These are phyloP conservation scores for Hypolimnas misippus DNA, from an alignment of 2,888 invertebrate genomes.

Conservation along the genomic window DNA sequence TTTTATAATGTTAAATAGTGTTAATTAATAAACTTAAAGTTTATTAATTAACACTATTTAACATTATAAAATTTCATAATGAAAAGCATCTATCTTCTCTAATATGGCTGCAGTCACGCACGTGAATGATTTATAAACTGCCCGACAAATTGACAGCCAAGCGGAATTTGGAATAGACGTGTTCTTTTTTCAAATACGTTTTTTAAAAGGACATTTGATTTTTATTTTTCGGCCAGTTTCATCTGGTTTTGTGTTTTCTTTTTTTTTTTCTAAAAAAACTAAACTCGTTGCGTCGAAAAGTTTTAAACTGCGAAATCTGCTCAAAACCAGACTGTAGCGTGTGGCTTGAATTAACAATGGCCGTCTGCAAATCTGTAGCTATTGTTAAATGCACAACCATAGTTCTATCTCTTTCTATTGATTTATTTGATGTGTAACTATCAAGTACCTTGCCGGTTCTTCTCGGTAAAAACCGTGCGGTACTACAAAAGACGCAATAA, in stretches of 20 bases:
- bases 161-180: slow-evolving; percentile 32
- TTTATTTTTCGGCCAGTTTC: slow-evolving; percentile 34
- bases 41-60: too few species aligned
- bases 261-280: slow-evolving; percentile 26
- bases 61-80: too few species aligned
- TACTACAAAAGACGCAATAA: too few species aligned
- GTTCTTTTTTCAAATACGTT: slow-evolving; percentile 26
- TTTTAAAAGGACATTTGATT: slow-evolving; percentile 35
- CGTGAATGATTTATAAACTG: slow-evolving; percentile 44
- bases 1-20: too few species aligned
- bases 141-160: slow-evolving; percentile 37
- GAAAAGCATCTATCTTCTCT: too few species aligned
- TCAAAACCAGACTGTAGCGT: slow-evolving; percentile 30
- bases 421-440: neutral
- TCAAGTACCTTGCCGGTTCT: too few species aligned
- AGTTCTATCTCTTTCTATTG: neutral
- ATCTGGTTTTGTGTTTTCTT: slow-evolving; percentile 28
- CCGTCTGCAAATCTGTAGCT: slow-evolving; percentile 17
- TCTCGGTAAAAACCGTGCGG: too few species aligned
- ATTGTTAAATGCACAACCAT: slow-evolving; percentile 12
- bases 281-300: slow-evolving; percentile 26
- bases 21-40: too few species aligned
- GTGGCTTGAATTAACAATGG: slow-evolving; percentile 37
- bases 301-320: slow-evolving; percentile 38
- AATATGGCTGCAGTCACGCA: slow-evolving; percentile 15